phyloP scores from a whole-genome alignment of 2,113 vertebrate species.

The Clupea harengus region DNA sequence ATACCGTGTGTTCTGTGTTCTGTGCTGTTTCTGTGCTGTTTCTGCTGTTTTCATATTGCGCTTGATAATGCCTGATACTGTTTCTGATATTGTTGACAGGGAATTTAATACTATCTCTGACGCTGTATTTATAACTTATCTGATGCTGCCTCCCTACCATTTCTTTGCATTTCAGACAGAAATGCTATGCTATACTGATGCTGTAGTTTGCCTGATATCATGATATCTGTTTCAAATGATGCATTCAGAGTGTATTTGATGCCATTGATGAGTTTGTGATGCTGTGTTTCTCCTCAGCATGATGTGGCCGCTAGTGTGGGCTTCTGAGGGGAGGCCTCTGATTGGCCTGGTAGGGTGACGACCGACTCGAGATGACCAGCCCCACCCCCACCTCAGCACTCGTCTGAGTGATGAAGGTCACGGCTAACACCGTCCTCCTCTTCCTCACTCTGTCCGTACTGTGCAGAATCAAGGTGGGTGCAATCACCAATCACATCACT shows the following conservation, averaged over 20 bases:
- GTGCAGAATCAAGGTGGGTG: slow-evolving; percentile 47
- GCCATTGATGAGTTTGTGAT: neutral
- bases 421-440: slow-evolving; percentile 14
- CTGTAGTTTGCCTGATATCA: too few relatives aligned
- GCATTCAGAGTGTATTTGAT: neutral
- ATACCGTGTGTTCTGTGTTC: neutral
- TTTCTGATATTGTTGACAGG: neutral
- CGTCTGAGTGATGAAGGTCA: slow-evolving; percentile 52
- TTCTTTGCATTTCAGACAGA: neutral
- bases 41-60: neutral
- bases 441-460: slow-evolving; percentile 47
- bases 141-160: too few relatives aligned
- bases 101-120: neutral
- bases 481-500: neutral
- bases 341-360: slow-evolving; percentile 20
- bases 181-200: too few relatives aligned
- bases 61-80: neutral
- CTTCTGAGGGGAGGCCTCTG: slow-evolving; percentile 27
- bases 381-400: slow-evolving; percentile 8
- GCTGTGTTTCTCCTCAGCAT: neutral
- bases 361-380: slow-evolving; percentile 40
- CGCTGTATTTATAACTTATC: too few relatives aligned
- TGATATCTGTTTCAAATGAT: too few relatives aligned
- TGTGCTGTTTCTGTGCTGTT: too few relatives aligned
- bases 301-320: neutral